Evolutionary conservation across 2,888 invertebrate species (phyloP), one percentile per base, ranked within the genome.

Genomic region (Plusia festucae): DNA sequence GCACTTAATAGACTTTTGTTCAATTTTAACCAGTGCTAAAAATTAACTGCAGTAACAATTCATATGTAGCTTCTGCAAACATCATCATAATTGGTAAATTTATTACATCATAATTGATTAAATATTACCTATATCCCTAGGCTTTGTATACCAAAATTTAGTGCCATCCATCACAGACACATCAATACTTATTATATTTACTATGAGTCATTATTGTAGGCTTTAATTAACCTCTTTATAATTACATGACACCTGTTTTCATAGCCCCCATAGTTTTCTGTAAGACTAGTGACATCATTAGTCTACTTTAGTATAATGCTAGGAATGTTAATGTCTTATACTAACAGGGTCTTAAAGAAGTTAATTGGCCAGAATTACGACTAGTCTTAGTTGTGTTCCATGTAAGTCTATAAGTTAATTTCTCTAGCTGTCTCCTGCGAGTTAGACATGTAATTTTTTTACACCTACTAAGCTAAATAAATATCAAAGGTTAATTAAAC

Each of bases 141-240:
- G 67, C 65, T 53, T 53, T 20, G 24, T 66, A 54, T 63, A 68
- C 22, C 30, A 46, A 64, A 62, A 20, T 70, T 78, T 70, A 76
- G 82, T 77, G 82, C 70, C 82, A 56, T 51, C 44, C 8, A 77
- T 79, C 79, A 79, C 69, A 73, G 71, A 68, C 68, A 69, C 70
- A 53, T 59, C 40, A 59, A 55, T 24, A 30, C n/a, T 51, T 24
- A 40, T 60, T 65, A 22, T 56, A 54, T 20, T 30, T 46, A 78
- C 30, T 30, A 64, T 65, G 54, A 44, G 34, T 49, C 57, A 54
- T 51, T 18, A 49, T 44, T 44, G 8, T 49, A 49, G 18, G 18
- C 46, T 13, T 20, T 18, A n/a, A 15, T 18, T 18, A 18, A 49
- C 46, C 9, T 49, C 40, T n/a, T 40, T n/a, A 6, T 20, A 49